Base-by-base conservation (phyloP, 2,888 invertebrate genomes). In the Hipparchia sbordonii region DNA sequence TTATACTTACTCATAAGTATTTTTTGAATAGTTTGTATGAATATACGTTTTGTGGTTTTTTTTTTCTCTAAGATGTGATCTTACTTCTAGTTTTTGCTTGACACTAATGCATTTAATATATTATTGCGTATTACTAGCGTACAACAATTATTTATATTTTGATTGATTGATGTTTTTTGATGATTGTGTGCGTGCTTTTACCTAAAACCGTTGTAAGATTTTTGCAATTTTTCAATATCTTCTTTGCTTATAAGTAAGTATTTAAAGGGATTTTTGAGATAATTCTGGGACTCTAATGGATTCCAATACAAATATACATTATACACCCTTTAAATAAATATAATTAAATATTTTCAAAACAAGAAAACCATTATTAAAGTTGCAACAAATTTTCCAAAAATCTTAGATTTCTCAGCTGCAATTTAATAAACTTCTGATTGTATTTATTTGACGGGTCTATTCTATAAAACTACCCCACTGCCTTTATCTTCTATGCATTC, bases 81-180 rank as follows among this genome's bases (percentile, higher is more conserved):
- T 61, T 60, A 69, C 61, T 68, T 69, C 61, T 61, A 69, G 52
- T 69, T 39, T 23, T 54, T 23, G 69, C 69, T 69, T 61, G 33
- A 69, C 59, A 67, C 57, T 57, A 51, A 59, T 69, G 61, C 69
- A 69, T 69, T 69, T 69, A 69, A 69, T 61, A 39, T 48, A 33
- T 59, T 51, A 54, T 67, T 56, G 56, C 46, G 67, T 67, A 67
- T 45, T 45, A 67, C 10, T 67, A 56, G 45, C 8, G 13, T 57
- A 46, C 46, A 45, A 56, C 45, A 52, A 39, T 54, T 66, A 12
- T 23, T 23, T n/a, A 62, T 62, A 45, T 6, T 52, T 33, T 2
- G 3, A 4, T 39, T 39, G 39, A 8, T 52, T 56, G 39, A 52
- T 67, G 45, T 3, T 56, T 67, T 46, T 10, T 4, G 46, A 39